Conservation (phyloP, 2,888 invertebrate genomes). For the Amblyjoppa fuscipennis region DNA sequence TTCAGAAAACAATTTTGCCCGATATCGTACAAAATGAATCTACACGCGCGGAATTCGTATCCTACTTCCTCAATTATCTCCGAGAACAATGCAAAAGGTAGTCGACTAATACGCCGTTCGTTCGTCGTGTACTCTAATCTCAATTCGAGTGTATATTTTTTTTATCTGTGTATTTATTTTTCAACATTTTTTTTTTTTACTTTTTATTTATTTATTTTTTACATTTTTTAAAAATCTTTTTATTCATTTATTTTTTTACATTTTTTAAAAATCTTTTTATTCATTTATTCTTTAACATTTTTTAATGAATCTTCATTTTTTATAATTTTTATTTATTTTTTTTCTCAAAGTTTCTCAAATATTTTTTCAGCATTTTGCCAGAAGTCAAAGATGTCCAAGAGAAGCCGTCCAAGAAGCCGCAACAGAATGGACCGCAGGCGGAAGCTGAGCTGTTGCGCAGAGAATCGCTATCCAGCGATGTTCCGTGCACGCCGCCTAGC, state of each 20-base stretch:
- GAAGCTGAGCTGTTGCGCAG: background rate
- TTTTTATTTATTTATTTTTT: background rate
- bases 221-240: too few species aligned
- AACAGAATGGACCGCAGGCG: background rate
- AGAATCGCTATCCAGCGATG: background rate
- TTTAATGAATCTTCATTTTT: too few species aligned
- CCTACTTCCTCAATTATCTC: constrained; percentile 76
- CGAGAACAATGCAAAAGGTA: constrained; percentile 76
- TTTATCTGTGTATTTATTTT: background rate
- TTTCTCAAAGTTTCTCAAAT: background rate
- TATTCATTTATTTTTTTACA: too few species aligned
- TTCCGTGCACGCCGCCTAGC: background rate
- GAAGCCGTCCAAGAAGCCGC: constrained; percentile 30
- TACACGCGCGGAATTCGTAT: constrained; percentile 73
- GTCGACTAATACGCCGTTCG: constrained; percentile 10
- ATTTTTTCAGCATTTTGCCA: constrained; percentile 44
- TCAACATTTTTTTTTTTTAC: background rate
- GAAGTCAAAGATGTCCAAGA: constrained; percentile 51
- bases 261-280: too few species aligned
- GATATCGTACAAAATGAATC: constrained; percentile 66
- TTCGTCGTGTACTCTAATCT: too few species aligned
- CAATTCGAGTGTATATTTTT: background rate
- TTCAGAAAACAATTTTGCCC: constrained; percentile 61
- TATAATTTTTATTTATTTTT: background rate
- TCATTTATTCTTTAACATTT: too few species aligned